Evolutionary conservation across 2,113 vertebrate species (phyloP).

Genomic region (Pteropus alecto): DNA sequence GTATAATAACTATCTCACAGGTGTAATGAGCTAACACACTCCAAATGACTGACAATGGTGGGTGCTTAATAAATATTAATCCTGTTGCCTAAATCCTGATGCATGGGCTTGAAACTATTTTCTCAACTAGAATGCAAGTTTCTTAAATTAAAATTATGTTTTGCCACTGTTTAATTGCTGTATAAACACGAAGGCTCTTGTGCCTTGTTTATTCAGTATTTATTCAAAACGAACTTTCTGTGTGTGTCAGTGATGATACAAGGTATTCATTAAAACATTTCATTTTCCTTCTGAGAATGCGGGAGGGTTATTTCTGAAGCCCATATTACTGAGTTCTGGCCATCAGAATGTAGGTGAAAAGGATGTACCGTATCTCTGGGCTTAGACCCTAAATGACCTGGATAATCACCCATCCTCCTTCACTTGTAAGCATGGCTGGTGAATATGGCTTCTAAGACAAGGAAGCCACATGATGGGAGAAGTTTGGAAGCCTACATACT

Average conservation of each 20-base stretch:
- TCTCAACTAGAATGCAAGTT: background rate
- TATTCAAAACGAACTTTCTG: slow-evolving; percentile 37
- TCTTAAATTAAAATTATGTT: slow-evolving; percentile 51
- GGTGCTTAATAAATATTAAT: background rate
- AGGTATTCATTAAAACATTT: background rate
- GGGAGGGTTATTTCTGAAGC: background rate
- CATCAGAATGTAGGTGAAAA: background rate
- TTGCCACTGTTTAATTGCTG: slow-evolving; percentile 47
- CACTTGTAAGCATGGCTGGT: background rate
- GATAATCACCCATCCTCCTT: background rate
- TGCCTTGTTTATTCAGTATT: slow-evolving; percentile 44
- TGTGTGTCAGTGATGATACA: background rate
- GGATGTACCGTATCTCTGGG: fast-evolving
- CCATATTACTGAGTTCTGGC: background rate
- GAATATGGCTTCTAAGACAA: no score
- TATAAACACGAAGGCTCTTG: slow-evolving; percentile 28
- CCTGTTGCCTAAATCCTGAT: background rate
- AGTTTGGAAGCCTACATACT: background rate
- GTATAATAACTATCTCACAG: background rate
- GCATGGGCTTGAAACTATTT: background rate
- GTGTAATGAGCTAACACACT: background rate
- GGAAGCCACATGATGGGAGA: no score
- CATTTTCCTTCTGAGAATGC: background rate
- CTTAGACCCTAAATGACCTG: no score
- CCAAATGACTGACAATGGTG: background rate